phyloP scores from a whole-genome alignment of 2,797 vertebrate genomes.

The Triplophysa yarkandensis region DNA sequence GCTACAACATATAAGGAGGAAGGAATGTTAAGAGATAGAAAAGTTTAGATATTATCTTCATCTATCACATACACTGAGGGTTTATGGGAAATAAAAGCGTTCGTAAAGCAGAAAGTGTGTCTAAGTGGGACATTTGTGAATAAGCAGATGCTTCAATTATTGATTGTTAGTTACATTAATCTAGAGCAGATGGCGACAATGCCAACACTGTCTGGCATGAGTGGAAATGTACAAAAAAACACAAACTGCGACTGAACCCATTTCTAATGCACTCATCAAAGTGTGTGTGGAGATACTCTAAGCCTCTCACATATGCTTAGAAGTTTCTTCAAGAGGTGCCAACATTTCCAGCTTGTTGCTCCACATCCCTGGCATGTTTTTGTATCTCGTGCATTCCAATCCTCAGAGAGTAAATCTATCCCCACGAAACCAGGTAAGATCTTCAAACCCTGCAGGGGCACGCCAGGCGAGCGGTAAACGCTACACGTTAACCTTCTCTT shows the following conservation, averaged over 20 bases:
- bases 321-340: slow-evolving; percentile 16
- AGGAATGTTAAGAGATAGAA: no score
- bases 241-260: slow-evolving; percentile 11
- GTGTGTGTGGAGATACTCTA: neutral
- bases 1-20: no score
- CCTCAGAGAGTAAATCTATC: slow-evolving; percentile 13
- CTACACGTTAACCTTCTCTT: slow-evolving; percentile 42
- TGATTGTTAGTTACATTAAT: slow-evolving; percentile 78
- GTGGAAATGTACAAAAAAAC: slow-evolving; percentile 9
- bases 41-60: no score
- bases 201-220: slow-evolving; percentile 32
- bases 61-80: neutral
- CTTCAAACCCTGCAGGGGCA: neutral
- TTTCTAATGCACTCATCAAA: slow-evolving; percentile 15
- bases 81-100: neutral
- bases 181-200: slow-evolving; percentile 70
- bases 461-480: slow-evolving; percentile 15
- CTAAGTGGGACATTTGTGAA: slow-evolving; percentile 38
- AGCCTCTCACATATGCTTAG: slow-evolving; percentile 20
- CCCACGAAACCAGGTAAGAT: neutral
- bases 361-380: slow-evolving; percentile 23
- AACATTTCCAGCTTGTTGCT: slow-evolving; percentile 30
- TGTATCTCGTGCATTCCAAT: neutral
- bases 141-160: slow-evolving; percentile 78
- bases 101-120: slow-evolving; percentile 33